Evolutionary conservation across 2,113 vertebrate species (phyloP), one percentile per base, ranked within the genome.

Genomic region (Aphelocoma coerulescens): DNA sequence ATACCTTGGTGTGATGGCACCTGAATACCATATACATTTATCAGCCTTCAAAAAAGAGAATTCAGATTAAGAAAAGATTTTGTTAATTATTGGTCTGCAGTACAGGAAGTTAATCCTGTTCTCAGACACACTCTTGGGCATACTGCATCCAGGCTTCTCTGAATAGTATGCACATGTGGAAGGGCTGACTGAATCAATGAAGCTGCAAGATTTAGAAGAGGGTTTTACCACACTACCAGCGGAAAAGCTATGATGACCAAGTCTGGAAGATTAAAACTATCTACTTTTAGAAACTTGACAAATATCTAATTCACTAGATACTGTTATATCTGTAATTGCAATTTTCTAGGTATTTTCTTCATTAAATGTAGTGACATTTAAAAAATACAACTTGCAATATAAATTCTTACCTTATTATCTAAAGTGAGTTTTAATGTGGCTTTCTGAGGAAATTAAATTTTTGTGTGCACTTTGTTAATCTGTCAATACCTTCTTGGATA

Each of bases 31-130:
- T 6, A 48, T 19, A 20, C 9, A 37, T 11, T 81, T 68, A 32
- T 28, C 17, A 61, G 37, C 10, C n/a, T 44, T 59, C 7, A 66
- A 90, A 88, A 77, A 11, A 5, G 27, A 23, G 1, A 78, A 65
- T 13, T 37, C 43, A 26, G 58, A 68, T 85, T 93, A 88, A 79
- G 81, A 79, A 87, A 91, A 89, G 24, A 43, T 83, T 85, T 72
- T 23, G 27, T 41, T 57, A 89, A 68, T 89, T 78, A 75, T 16
- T 82, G 33, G n/a, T 82, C 63, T 91, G 22, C 16, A 75, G 43
- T 33, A 61, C 26, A 76, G 71, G 54, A 91, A 87, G 32, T 57
- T 72, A 91, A 85, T 79, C 81, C 71, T 85, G 41, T 79, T 79
- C 91, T 88, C 87, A 82, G 91, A 72, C 62, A 51, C 12, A 71